Evolutionary conservation across 2,888 invertebrate species (phyloP), one percentile per base, ranked within the genome.

Genomic region (Acrobasis suavella): DNA sequence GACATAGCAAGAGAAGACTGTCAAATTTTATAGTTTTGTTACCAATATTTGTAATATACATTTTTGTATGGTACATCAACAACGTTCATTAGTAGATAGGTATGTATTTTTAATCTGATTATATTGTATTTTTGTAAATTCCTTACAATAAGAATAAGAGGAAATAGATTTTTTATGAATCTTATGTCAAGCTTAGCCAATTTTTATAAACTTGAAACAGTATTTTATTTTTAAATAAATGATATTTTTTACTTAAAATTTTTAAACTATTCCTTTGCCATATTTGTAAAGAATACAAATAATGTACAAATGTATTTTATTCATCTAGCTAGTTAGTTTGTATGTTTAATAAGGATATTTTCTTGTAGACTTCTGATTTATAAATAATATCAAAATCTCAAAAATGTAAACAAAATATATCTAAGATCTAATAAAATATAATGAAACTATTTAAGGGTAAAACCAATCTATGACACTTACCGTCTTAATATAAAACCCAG

Each of bases 31-130:
- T 56, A 56, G 42, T 63, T 64, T 65, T 72, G 75, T 76, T 77
- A 77, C 75, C 68, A 62, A 65, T 65, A 65, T 70, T 68, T 52
- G 12, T 22, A 65, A 67, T 71, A 69, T 70, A 71, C 67, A 68
- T 68, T 38, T 61, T 55, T 60, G 62, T 65, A 67, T 83, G 70
- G 77, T 82, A 85, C 86, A 75, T 86, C 82, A 81, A 80, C 87
- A 87, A 87, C 87, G 87, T 87, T 80, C 84, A 78, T 63, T 63
- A 39, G 64, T 46, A 16, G 60, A 64, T 66, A 63, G 61, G 58
- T 38, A 46, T 50, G 15, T 60, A 68, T 62, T 52, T 68, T 12
- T n/a, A 5, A 14, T 46, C 14, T 46, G 7, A 46, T 14, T 14
- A n/a, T 46, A 46, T 46, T 46, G n/a, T 62, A 49, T 60, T 67